Conservation (phyloP, 2,113 vertebrate genomes). For the Carollia perspicillata region DNA sequence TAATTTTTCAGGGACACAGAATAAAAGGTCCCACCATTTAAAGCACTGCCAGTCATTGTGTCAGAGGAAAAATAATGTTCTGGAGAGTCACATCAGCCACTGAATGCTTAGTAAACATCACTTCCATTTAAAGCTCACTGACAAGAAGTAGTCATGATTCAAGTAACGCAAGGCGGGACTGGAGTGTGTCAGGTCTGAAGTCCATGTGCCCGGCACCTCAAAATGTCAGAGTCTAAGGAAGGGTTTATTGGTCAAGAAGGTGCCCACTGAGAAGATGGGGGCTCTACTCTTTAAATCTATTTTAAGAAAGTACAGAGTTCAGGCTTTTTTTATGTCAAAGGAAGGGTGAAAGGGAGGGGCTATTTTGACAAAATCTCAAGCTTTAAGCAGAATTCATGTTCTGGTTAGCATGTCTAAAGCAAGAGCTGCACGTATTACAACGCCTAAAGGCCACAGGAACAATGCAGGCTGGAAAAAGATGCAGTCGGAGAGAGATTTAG, state of each 20-base stretch:
- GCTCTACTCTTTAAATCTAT: not conserved
- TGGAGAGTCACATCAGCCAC: not conserved
- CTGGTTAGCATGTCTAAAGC: not conserved
- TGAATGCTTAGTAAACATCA: not conserved
- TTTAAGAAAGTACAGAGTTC: not conserved
- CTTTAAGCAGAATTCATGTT: not conserved
- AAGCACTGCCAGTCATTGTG: not conserved
- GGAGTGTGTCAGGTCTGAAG: not conserved
- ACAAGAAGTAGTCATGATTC: not conserved
- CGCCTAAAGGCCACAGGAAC: not conserved
- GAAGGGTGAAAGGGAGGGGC: not conserved
- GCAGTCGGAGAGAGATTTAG: not conserved
- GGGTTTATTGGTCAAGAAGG: not conserved
- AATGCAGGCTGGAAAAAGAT: not conserved
- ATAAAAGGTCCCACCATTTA: not conserved
- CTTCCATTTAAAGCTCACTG: not conserved
- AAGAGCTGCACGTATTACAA: not conserved
- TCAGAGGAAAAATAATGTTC: not conserved
- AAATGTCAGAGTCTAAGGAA: not conserved
- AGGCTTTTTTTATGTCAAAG: not conserved
- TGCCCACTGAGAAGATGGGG: not conserved
- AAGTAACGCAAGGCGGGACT: not conserved
- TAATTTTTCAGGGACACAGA: not conserved
- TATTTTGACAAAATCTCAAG: not conserved
- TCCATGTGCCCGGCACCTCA: not conserved